Percentiles rank a stretch among this genome's conserved stretches.
Evolutionary conservation across 2,113 vertebrate genomes (phyloP).

Genomic region (Rhagologus leucostigma): DNA sequence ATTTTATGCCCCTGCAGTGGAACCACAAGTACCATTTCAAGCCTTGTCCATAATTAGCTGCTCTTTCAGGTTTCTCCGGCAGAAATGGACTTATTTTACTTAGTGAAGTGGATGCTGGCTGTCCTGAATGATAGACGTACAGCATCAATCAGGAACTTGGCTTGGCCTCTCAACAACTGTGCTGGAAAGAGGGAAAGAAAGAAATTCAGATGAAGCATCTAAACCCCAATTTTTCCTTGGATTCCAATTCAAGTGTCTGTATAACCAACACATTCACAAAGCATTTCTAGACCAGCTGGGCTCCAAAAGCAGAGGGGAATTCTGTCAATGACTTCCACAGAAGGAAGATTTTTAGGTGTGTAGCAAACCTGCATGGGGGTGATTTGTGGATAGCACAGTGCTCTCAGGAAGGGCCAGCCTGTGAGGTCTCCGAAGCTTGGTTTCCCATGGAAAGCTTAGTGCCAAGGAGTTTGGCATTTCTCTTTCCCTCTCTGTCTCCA

Average conservation of each 20-base stretch:
- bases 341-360: neutral
- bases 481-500: neutral
- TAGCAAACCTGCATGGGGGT: neutral
- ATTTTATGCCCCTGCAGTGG: slow-evolving; percentile 67
- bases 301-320: neutral
- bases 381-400: neutral
- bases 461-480: neutral
- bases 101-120: slow-evolving; percentile 40
- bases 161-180: slow-evolving; percentile 21
- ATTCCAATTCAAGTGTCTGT: neutral
- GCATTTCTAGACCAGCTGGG: neutral
- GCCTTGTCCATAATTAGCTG: slow-evolving; percentile 59
- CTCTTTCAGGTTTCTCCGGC: slow-evolving; percentile 53
- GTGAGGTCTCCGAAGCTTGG: neutral
- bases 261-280: neutral
- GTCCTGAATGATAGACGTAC: neutral
- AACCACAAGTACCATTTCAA: slow-evolving; percentile 51
- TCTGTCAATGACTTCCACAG: neutral
- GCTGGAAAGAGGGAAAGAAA: slow-evolving; percentile 25
- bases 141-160: neutral
- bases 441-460: neutral
- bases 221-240: neutral
- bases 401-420: neutral
- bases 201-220: neutral
- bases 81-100: slow-evolving; percentile 60